These are phyloP conservation scores for Panthera uncia DNA, from an alignment of 2,113 vertebrate species.

Conservation along the genomic window DNA sequence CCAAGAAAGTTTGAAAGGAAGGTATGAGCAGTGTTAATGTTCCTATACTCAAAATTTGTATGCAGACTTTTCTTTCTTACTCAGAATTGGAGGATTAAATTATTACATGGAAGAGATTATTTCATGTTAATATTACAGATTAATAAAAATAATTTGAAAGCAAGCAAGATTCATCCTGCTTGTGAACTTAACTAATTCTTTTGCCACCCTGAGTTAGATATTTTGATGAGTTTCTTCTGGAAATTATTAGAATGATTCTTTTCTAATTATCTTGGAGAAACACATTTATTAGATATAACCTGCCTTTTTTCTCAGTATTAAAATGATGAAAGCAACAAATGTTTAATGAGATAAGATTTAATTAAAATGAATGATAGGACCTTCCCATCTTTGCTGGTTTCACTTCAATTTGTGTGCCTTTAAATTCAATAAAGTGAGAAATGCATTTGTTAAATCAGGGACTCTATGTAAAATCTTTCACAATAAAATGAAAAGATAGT, in stretches of 20 bases:
- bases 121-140: not conserved
- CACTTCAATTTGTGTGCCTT: not conserved
- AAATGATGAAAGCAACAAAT: constrained; percentile 40
- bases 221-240: constrained; percentile 40
- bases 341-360: constrained; percentile 53
- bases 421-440: constrained; percentile 22
- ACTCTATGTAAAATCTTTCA: not conserved
- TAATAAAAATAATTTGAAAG: not conserved
- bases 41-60: not conserved
- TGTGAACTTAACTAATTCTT: constrained; percentile 2
- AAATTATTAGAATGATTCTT: constrained; percentile 49
- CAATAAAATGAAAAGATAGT: not conserved
- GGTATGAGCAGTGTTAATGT: not conserved
- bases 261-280: constrained; percentile 52
- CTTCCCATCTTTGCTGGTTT: not conserved
- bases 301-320: not conserved
- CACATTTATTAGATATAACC: constrained; percentile 21
- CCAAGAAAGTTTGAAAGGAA: not conserved
- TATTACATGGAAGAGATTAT: not conserved
- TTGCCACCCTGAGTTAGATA: not conserved
- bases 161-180: not conserved
- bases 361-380: constrained; percentile 39
- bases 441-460: not conserved
- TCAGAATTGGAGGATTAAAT: not conserved
- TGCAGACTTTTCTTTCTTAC: not conserved